Evolutionary conservation across 1,140 invertebrate genomes (phyloP), one percentile per base, ranked within the genome.

Genomic region (Ooceraea biroi): DNA sequence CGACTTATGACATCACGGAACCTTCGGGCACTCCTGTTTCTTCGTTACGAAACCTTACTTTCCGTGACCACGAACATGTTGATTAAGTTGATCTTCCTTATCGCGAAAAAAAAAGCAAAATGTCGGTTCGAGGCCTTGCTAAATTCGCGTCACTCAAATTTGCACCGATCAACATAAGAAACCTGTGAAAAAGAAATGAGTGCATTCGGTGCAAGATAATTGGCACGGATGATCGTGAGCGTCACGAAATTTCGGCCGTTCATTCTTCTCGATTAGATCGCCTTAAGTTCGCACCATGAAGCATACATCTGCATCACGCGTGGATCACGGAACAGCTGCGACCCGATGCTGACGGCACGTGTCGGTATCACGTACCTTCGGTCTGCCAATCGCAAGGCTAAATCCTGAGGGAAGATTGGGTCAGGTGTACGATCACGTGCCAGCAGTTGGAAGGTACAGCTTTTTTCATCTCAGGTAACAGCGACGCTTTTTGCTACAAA

Each of bases 1-100:
- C 87, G 87, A 88, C 22, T 90, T 65, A 76, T 83, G 90, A 88
- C 88, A 83, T 89, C 68, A 83, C 77, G 85, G 73, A 72, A 84
- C 86, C 90, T 85, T 68, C 61, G 58, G 60, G 55, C 63, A 55
- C 66, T 61, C 73, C 72, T 4, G 71, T 58, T 74, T 87, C 61
- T 36, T 72, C 27, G 25, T 71, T 76, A 46, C 76, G 36, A 69
- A 17, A 48, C 36, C 8, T 58, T 55, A n/a, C 14, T 78, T 68
- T 46, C 4, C 52, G 30, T 36, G 7, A 36, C 44, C n/a, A 68
- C 36, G 52, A 71, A 19, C 52, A 36, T 12, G 7, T 19, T 52
- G 36, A 52, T 52, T 14, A 7, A 36, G 36, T 7, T 36, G 7
- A 7, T 65, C n/a, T n/a, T 17, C 25, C n/a, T 77, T n/a, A 17